A percentile compares a stretch with the other conserved stretches of the same genome.
These are phyloP conservation scores for Eulithis prunata DNA, from an alignment of 2,888 invertebrate genomes.

Conservation along the genomic window DNA sequence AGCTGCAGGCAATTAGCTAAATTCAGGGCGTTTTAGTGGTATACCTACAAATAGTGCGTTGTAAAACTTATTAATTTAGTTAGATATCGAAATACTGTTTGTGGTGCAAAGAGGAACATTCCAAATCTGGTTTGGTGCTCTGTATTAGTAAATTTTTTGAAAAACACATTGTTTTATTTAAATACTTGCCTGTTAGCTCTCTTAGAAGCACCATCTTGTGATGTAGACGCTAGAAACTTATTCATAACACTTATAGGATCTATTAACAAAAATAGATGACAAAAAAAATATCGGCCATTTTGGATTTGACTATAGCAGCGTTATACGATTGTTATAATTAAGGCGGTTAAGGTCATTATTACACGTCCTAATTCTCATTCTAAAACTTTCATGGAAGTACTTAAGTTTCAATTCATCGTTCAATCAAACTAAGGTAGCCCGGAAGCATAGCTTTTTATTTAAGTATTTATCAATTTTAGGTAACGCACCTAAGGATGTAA, in stretches of 20 bases:
- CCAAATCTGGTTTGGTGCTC: slow-evolving; percentile 82
- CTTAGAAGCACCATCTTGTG: slow-evolving; percentile 42
- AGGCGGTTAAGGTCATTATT: slow-evolving; percentile 77
- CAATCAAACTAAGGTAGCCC: slow-evolving; percentile 43
- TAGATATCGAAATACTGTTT: slow-evolving; percentile 63
- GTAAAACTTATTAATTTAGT: too few relatives aligned
- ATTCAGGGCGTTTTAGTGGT: too few relatives aligned
- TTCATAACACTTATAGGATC: background rate
- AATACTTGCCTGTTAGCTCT: slow-evolving; percentile 65
- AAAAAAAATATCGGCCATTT: background rate
- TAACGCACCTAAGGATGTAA: slow-evolving; percentile 58
- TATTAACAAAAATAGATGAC: background rate
- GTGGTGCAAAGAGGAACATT: slow-evolving; percentile 83
- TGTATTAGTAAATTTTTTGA: slow-evolving; percentile 79
- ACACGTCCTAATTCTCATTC: slow-evolving; percentile 42
- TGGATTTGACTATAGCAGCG: background rate
- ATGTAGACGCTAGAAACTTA: slow-evolving; percentile 8
- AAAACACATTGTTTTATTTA: slow-evolving; percentile 74
- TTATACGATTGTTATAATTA: background rate
- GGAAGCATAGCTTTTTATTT: slow-evolving; percentile 60
- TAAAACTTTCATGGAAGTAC: slow-evolving; percentile 44
- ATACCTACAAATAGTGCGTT: too few relatives aligned
- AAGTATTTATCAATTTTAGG: slow-evolving; percentile 61
- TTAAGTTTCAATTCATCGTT: slow-evolving; percentile 45
- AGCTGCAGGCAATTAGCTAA: too few relatives aligned